Base-by-base conservation (phyloP, 2,797 vertebrate species). In the Phoebastria nigripes region DNA sequence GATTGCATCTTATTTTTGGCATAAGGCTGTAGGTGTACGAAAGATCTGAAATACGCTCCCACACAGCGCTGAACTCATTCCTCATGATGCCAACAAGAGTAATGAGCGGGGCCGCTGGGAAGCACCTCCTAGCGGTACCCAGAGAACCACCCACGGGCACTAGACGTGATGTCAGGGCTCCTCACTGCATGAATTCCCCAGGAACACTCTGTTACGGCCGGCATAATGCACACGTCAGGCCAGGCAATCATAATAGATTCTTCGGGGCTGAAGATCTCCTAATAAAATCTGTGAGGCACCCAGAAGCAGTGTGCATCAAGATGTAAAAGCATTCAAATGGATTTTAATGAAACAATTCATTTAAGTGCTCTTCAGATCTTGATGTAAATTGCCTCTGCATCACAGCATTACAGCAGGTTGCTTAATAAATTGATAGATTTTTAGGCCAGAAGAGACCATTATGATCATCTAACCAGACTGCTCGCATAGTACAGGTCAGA, bases 1-100 rank as follows among this genome's bases (percentile, higher is more conserved):
- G 73, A 97, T 96, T 96, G 94, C 90, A 95, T 97, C 95, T 97
- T 98, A 97, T 98, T 97, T 97, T 98, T 97, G 95, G 97, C 92
- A 97, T 86, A 97, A 93, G 94, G 93, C 89, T 82, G 97, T 97
- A 97, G 97, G 97, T 98, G 96, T 97, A 96, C 12, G 61, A 93
- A 97, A 97, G 95, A 94, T 96, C 93, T 94, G 92, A 97, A 94
- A 94, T 91, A 12, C 3, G 21, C 95, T 92, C 94, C 94, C 95
- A 97, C 89, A 95, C 94, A 94, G 89, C 4, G 39, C 84, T 66
- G 95, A 96, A 71, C 81, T 88, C 92, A 90, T 94, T 93, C 72
- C 93, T 97, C 88, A 93, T 73, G 91, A 80, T 96, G 91, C 90
- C 87, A 92, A 67, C 8, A 37, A 62, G 84, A 93, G 89, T 2